A percentile compares a stretch with the other conserved stretches of the same genome.
These are phyloP conservation scores for Hypomecis atomaria DNA, from an alignment of 2,888 invertebrate genomes.

Conservation along the genomic window DNA sequence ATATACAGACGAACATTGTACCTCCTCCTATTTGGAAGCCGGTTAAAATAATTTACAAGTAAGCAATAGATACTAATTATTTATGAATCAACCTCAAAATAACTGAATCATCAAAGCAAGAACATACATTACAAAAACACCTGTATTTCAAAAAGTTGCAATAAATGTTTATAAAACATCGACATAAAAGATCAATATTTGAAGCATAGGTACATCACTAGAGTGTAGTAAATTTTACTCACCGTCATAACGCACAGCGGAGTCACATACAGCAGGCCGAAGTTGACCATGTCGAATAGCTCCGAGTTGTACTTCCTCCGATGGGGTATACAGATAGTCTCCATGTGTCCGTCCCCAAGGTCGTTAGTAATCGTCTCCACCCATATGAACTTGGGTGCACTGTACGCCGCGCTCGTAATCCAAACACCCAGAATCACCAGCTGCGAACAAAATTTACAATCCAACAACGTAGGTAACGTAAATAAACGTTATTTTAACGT, in stretches of 20 bases:
- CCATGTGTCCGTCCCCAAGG: constrained; percentile 83
- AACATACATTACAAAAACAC: no score
- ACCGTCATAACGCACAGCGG: constrained; percentile 93
- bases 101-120: no score
- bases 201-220: no score
- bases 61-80: no score
- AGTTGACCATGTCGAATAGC: constrained; percentile 91
- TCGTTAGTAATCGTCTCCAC: constrained; percentile 89
- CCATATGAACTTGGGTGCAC: constrained; percentile 93
- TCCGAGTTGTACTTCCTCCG: constrained; percentile 91
- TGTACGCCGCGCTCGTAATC: constrained; percentile 92
- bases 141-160: no score
- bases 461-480: constrained; percentile 23
- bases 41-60: no score
- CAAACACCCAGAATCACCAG: constrained; percentile 91
- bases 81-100: no score
- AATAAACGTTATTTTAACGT: constrained; percentile 29
- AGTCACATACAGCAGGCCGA: constrained; percentile 91
- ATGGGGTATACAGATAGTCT: constrained; percentile 90
- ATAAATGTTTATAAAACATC: no score
- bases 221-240: constrained; percentile 56
- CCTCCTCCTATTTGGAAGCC: no score
- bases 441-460: constrained; percentile 70
- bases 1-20: no score
- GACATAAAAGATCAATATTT: no score